Conservation (phyloP, 2,113 vertebrate species). For the Helogale parvula region DNA sequence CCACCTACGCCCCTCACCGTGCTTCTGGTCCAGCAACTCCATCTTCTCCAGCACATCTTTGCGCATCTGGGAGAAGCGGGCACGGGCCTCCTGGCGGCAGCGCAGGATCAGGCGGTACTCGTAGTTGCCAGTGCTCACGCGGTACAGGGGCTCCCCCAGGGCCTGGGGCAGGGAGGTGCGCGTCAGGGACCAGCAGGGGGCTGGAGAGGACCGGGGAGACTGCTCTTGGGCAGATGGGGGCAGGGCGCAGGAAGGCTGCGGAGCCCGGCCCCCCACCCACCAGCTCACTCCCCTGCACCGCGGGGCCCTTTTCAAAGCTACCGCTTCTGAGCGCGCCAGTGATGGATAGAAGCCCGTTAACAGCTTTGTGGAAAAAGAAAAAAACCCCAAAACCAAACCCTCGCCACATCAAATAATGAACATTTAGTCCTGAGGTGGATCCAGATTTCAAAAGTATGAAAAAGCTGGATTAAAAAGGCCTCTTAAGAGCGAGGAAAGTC, state of each 20-base stretch:
- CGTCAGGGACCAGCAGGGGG: background rate
- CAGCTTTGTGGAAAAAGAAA: background rate
- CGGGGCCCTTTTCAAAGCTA: background rate
- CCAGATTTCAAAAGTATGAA: background rate
- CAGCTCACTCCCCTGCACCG: background rate
- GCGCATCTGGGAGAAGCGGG: conserved; percentile 97
- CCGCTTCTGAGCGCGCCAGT: background rate
- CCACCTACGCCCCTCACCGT: conserved; percentile 86
- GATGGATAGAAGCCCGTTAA: background rate
- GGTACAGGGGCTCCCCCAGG: conserved; percentile 96
- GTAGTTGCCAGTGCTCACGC: conserved; percentile 97
- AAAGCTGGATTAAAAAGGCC: background rate
- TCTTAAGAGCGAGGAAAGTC: background rate
- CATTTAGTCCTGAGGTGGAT: background rate
- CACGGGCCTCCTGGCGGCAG: conserved; percentile 96
- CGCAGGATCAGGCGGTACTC: conserved; percentile 97
- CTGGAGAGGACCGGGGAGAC: background rate
- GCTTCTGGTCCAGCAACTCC: conserved; percentile 98
- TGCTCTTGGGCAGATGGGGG: background rate
- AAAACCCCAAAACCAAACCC: background rate
- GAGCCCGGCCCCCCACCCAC: background rate
- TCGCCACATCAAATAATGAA: background rate
- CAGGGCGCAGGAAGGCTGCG: background rate
- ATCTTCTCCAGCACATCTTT: conserved; percentile 99
- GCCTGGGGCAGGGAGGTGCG: conserved; percentile 84